These are phyloP conservation scores for Iselma pallidipennis DNA, from an alignment of 2,888 invertebrate species.

Conservation along the genomic window DNA sequence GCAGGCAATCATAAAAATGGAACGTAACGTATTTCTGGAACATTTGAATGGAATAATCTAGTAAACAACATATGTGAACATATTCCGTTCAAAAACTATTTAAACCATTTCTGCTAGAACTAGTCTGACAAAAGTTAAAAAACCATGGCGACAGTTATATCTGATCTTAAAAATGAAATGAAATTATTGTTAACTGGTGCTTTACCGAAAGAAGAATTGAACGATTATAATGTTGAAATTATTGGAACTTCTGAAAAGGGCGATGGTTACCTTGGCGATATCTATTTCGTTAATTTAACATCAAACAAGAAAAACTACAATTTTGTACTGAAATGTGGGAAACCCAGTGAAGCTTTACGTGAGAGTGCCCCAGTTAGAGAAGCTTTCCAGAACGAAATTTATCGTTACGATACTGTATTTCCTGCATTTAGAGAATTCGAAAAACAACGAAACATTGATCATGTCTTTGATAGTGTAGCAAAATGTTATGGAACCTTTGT, in stretches of 20 bases:
- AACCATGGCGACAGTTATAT: not conserved
- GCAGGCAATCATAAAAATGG: no score
- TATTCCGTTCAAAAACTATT: no score
- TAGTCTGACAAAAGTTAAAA: no score
- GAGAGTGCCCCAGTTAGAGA: not conserved
- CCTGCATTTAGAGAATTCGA: conserved; percentile 11
- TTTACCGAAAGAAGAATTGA: not conserved
- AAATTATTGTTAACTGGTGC: not conserved
- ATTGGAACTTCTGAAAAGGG: conserved; percentile 11
- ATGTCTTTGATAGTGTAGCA: conserved; percentile 6
- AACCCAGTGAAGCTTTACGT: conserved; percentile 5
- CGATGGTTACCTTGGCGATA: conserved; percentile 15
- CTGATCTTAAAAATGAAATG: not conserved
- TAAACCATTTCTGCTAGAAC: no score
- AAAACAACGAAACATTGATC: not conserved
- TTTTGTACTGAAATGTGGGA: conserved; percentile 14
- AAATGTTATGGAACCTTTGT: conserved; percentile 11
- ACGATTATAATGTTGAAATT: not conserved
- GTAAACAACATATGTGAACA: no score
- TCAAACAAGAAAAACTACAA: not conserved
- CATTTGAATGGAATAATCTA: no score
- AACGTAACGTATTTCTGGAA: no score
- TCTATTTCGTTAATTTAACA: conserved; percentile 4
- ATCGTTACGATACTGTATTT: conserved; percentile 2
- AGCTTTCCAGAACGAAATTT: conserved; percentile 12